phyloP scores from a whole-genome alignment of 2,888 invertebrate species.

The Colostygia pectinataria region DNA sequence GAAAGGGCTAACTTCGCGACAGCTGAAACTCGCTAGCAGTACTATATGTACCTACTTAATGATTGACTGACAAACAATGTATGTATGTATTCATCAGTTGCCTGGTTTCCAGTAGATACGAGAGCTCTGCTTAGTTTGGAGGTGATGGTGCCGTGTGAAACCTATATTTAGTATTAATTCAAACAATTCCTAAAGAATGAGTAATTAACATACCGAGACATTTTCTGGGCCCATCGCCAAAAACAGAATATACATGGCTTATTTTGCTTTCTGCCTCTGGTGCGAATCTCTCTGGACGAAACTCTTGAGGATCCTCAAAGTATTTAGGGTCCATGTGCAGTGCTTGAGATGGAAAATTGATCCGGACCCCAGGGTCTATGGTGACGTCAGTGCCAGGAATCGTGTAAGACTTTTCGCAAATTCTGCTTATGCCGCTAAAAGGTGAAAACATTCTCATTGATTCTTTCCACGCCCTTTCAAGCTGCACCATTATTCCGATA shows the following conservation, averaged over 20 bases:
- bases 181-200: too few species aligned
- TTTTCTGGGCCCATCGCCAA: constrained; percentile 43
- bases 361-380: constrained; percentile 41
- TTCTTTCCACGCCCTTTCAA: constrained; percentile 45
- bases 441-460: constrained; percentile 44
- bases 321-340: constrained; percentile 44
- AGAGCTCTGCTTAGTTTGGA: too few species aligned
- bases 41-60: too few species aligned
- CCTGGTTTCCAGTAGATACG: too few species aligned
- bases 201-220: constrained; percentile 39
- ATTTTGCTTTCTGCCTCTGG: constrained; percentile 25
- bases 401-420: constrained; percentile 37
- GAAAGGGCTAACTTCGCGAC: too few species aligned
- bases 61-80: too few species aligned
- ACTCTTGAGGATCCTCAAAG: constrained; percentile 44
- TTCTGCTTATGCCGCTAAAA: constrained; percentile 33
- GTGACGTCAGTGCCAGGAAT: constrained; percentile 40
- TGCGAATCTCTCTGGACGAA: constrained; percentile 45
- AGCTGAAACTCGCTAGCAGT: too few species aligned
- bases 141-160: too few species aligned
- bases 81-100: too few species aligned
- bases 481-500: constrained; percentile 38
- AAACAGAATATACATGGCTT: constrained; percentile 40
- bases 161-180: background rate
- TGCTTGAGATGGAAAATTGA: constrained; percentile 44